phyloP scores from a whole-genome alignment of 2,113 vertebrate species.

The Notarius quadriscutis region DNA sequence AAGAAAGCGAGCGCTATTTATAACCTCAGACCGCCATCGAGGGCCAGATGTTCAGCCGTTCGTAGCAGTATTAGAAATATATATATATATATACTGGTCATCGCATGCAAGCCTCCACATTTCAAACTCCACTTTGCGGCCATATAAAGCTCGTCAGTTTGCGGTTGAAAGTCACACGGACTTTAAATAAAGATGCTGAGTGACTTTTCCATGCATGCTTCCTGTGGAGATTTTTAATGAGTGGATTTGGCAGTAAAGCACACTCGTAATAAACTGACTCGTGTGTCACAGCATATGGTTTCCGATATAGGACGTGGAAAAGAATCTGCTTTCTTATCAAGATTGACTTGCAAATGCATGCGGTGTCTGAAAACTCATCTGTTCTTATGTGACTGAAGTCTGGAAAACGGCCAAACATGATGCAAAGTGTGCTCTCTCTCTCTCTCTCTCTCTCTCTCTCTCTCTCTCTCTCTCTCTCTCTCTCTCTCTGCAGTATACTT shows the following conservation, averaged over 20 bases:
- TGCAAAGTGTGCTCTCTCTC: background rate
- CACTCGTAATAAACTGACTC: background rate
- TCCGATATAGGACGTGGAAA: background rate
- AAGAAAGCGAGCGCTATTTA: background rate
- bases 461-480: no score
- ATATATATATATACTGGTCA: background rate
- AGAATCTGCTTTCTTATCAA: background rate
- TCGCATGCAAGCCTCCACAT: background rate
- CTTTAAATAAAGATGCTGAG: background rate
- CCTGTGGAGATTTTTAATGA: slow-evolving; percentile 5
- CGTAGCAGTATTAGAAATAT: slow-evolving; percentile 16
- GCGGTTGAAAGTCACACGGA: background rate
- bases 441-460: no score
- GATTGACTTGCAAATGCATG: background rate
- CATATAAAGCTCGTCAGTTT: background rate
- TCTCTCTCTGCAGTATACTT: background rate
- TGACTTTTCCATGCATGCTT: background rate
- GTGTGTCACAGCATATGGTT: background rate
- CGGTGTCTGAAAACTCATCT: background rate
- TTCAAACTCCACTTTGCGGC: background rate
- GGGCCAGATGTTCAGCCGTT: slow-evolving; percentile 4
- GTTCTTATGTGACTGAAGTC: background rate
- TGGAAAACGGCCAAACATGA: background rate
- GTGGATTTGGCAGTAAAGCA: slow-evolving; percentile 9
- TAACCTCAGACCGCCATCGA: background rate